Evolutionary conservation across 2,888 invertebrate species (phyloP), one percentile per base, ranked within the genome.

Genomic region (Plebejus anna): DNA sequence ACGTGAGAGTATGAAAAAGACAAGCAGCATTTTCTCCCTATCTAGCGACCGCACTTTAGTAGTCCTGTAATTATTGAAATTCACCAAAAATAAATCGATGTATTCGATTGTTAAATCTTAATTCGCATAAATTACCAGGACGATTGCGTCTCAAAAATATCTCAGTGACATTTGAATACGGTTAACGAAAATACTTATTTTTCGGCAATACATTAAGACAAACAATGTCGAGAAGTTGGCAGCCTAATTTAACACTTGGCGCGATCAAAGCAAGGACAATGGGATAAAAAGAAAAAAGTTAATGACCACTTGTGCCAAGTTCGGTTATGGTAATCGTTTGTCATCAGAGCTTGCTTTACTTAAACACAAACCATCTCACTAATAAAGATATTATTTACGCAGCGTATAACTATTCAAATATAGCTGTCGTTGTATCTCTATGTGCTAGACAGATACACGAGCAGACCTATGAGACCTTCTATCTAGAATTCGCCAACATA

Each of bases 171-270:
- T 66, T 32, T 66, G 66, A 66, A 66, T 66, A 66, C 66, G 66
- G 66, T 4, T 16, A 36, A 16, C 66, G 16, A 36, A 66, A 66
- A 32, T 22, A 61, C 61, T 61, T 61, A 9, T 61, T 61, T 66
- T 66, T 66, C 66, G 66, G 66, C 66, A 66, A 32, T 66, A 36
- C 32, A 66, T 66, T 36, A 32, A 36, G 32, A 16, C 32, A 36
- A 66, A 36, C 66, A 32, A 66, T 66, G 66, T 66, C 32, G 66
- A 28, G 28, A 36, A 28, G 13, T 32, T 66, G 66, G 66, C 66
- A 66, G 66, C 32, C 16, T 66, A 66, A 66, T 66, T 66, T 66
- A 66, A 66, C 66, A 66, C 66, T 66, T 59, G 11, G 61, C 61
- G 28, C 32, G 16, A 55, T 55, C 16, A 32, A 61, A 28, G 4